Conservation (phyloP, 2,113 vertebrate genomes). For the Oriolus oriolus region DNA sequence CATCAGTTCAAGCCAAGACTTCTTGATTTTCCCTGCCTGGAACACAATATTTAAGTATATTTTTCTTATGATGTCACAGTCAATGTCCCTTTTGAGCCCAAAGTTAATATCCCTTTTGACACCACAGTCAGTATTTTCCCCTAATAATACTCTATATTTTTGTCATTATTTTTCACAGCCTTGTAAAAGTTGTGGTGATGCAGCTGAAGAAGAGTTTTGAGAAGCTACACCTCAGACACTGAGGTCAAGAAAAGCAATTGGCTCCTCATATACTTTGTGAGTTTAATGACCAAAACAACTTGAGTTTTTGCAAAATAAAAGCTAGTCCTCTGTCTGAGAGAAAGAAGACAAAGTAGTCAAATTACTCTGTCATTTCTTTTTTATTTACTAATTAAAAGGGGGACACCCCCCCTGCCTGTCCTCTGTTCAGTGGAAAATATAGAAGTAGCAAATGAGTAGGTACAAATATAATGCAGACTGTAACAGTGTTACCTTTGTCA, state of each 20-base stretch:
- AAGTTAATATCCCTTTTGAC: neutral
- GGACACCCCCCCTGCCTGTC: accelerated
- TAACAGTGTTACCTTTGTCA: neutral
- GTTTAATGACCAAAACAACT: neutral
- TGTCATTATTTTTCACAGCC: neutral
- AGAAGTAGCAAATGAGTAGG: neutral
- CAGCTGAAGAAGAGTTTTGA: neutral
- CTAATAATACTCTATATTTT: neutral
- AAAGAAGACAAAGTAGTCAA: neutral
- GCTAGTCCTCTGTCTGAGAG: neutral
- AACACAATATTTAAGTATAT: neutral
- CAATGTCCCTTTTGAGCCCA: neutral
- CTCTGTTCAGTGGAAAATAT: neutral
- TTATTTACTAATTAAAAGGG: neutral
- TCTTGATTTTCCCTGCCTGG: neutral
- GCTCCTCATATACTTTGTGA: neutral
- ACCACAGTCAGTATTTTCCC: neutral
- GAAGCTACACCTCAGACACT: neutral
- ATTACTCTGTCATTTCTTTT: neutral
- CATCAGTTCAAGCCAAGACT: neutral
- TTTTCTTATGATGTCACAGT: neutral
- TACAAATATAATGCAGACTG: neutral
- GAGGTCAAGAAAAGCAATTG: neutral
- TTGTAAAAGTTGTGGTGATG: neutral
- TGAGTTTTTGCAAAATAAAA: neutral